Base-by-base conservation (phyloP, 1,140 invertebrate species). In the Drusus annulatus region DNA sequence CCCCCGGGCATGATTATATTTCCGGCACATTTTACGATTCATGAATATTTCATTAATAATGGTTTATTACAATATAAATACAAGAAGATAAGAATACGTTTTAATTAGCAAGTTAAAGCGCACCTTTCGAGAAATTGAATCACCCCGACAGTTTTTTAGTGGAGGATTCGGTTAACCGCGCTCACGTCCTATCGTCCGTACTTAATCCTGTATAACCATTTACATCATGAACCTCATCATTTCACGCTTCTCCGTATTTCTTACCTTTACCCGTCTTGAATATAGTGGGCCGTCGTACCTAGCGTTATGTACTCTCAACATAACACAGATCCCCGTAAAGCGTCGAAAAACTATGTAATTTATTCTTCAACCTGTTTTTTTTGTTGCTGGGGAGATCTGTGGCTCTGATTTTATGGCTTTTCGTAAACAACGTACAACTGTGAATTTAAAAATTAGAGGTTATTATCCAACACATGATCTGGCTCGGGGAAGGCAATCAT, bases 221-320 rank as follows among this genome's bases (percentile, higher is more conserved):
- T 71, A 52, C 25, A 75, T 31, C 52, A 58, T 75, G 54, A 16
- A 75, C 73, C 73, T 75, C 73, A 60, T 75, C 36, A 75, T 75
- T 75, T 75, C 52, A 75, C 73, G 73, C 54, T 58, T 75, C 73
- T 75, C 21, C 28, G 73, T 75, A 75, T 62, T 75, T 58, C 19
- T 51, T 71, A 28, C 68, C 19, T 17, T 71, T 71, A 15, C 36
- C 8, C 45, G 68, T 19, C 17, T 65, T 50, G 52, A 23, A 71
- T 19, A 71, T 19, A 13, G 50, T 28, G 19, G 31, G 50, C 36
- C 45, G 68, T 51, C 19, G 68, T 52, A 25, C 68, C 17, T 3
- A 50, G 31, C 16, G 23, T 17, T n/a, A 65, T 65, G 62, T 71
- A 19, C 65, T 21, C n/a, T 21, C n/a, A 13, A 15, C n/a, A 36